These are phyloP conservation scores for Dryobotodes eremita DNA, from an alignment of 2,888 invertebrate species.

Conservation along the genomic window DNA sequence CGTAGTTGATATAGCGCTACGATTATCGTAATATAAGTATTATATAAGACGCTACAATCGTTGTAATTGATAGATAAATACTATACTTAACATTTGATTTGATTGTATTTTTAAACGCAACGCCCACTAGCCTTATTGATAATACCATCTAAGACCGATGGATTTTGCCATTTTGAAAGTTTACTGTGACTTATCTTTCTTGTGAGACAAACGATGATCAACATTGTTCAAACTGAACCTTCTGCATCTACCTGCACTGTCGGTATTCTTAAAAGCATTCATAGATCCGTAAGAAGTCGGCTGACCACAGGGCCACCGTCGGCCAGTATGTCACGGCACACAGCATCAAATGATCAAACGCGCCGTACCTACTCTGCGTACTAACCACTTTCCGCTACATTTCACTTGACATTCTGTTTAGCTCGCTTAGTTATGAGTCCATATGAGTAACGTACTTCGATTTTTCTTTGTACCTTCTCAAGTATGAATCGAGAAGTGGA, in stretches of 20 bases:
- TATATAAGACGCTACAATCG: background rate
- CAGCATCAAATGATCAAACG: slow-evolving; percentile 80
- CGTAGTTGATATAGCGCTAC: background rate
- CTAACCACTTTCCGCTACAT: slow-evolving; percentile 82
- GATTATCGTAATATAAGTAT: background rate
- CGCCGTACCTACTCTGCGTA: slow-evolving; percentile 70
- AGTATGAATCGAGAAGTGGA: background rate
- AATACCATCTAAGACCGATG: background rate
- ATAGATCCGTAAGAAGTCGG: slow-evolving; percentile 79
- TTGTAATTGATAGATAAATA: background rate
- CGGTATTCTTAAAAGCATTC: slow-evolving; percentile 74
- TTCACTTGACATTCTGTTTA: slow-evolving; percentile 72
- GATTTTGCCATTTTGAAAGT: background rate
- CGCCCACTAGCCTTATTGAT: background rate
- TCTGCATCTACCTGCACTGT: slow-evolving; percentile 35
- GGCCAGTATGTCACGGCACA: slow-evolving; percentile 85
- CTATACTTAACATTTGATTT: background rate
- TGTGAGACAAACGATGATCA: background rate
- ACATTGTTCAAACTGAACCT: slow-evolving; percentile 9
- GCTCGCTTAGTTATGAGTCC: slow-evolving; percentile 42
- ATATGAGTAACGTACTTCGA: slow-evolving; percentile 1
- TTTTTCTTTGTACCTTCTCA: background rate
- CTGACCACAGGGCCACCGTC: slow-evolving; percentile 77
- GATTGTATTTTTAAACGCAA: background rate
- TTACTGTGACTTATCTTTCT: background rate